These are phyloP conservation scores for Heliconius hortense DNA, from an alignment of 2,888 invertebrate genomes.

Conservation along the genomic window DNA sequence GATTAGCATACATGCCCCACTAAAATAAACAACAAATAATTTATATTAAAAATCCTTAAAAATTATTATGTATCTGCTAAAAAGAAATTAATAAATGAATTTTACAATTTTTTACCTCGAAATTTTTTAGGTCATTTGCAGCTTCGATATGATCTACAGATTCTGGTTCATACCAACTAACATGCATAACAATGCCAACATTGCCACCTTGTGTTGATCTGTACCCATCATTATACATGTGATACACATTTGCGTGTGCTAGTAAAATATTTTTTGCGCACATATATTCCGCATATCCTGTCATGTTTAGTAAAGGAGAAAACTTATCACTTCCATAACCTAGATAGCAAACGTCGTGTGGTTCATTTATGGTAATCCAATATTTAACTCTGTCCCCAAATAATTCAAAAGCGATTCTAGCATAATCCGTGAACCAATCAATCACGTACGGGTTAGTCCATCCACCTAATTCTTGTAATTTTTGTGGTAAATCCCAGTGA, in stretches of 20 bases:
- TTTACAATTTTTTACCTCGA: slow-evolving; percentile 56
- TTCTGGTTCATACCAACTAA: slow-evolving; percentile 58
- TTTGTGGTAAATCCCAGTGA: slow-evolving; percentile 71
- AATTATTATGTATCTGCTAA: not conserved
- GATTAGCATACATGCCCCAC: slow-evolving; percentile 82
- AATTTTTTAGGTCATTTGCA: slow-evolving; percentile 73
- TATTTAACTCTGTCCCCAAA: slow-evolving; percentile 64
- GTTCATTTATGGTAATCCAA: slow-evolving; percentile 81
- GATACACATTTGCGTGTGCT: slow-evolving; percentile 74
- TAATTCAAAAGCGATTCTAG: slow-evolving; percentile 55
- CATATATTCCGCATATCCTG: slow-evolving; percentile 66
- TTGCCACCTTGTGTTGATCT: slow-evolving; percentile 50
- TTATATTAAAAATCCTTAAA: not conserved
- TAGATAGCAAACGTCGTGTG: slow-evolving; percentile 51
- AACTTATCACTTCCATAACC: slow-evolving; percentile 55
- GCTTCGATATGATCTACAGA: slow-evolving; percentile 60
- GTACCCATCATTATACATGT: slow-evolving; percentile 55
- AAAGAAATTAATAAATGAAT: not conserved
- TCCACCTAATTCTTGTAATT: slow-evolving; percentile 74
- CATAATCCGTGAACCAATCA: slow-evolving; percentile 64
- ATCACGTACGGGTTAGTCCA: slow-evolving; percentile 61
- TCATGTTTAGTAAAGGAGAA: slow-evolving; percentile 52
- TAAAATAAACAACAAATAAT: slow-evolving; percentile 53
- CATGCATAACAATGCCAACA: slow-evolving; percentile 45
- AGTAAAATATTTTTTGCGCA: slow-evolving; percentile 67